Base-by-base conservation (phyloP, 2,113 vertebrate genomes). In the Chloebia gouldiae region DNA sequence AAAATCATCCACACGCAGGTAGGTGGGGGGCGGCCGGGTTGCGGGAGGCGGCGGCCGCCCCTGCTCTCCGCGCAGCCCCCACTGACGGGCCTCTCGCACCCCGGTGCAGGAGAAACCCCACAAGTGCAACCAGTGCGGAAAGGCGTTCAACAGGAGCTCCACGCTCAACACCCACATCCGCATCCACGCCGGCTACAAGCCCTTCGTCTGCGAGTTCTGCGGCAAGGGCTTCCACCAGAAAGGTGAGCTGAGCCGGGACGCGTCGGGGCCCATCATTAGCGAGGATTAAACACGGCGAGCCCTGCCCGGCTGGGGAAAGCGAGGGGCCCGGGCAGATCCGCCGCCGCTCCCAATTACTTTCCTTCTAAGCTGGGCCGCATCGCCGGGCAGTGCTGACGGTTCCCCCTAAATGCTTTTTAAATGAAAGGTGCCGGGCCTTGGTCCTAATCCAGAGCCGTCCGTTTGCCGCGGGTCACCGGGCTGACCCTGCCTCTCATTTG, bases 1-100 rank as follows among this genome's bases (percentile, higher is more conserved):
- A 99, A 99, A 96, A 99, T 99, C 96, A 99, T 99, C 96, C 99
- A 99, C 97, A 99, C 99, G 85, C 99, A 99, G 99, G 99, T 99
- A 98, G 76, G 97, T 94, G 95, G 80, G 86, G 90, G 71, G 63
- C 47, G 72, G 59, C 54, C 53, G 53, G 59, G 59, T 44, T 37
- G 39, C 11, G 49, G 73, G 95, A 39, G 45, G 27, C 12, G 40
- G 30, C 39, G 47, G 69, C 25, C 24, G 24, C n/a, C 33, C 30
- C 54, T 51, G 22, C 49, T 45, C 39, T 42, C 68, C 53, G 56
- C 31, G 42, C 42, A 53, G 80, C 57, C 64, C 75, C 64, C 79
- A 6, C 59, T 93, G 77, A 94, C 49, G 51, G 39, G 86, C 87
- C 76, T 93, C 39, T 66, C 71, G 77, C 81, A 86, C 94, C 65